Base-by-base conservation (phyloP, 2,113 vertebrate species). In the Orcinus orca region DNA sequence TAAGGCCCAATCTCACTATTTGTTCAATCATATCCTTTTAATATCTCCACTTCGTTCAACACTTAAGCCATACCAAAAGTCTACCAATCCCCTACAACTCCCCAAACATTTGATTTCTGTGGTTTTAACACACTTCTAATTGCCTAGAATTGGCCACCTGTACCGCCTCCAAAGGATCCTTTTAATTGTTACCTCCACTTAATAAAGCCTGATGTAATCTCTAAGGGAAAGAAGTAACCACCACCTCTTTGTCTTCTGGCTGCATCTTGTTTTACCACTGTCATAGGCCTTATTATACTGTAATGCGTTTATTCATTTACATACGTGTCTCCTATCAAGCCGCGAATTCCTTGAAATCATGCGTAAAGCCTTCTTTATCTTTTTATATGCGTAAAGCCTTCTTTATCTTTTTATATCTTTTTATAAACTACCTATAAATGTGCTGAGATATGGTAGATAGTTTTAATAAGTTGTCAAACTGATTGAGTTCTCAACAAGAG, bases 321-420 rank as follows among this genome's bases (percentile, higher is more conserved):
- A 87, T 74, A 33, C 3, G 12, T 89, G 12, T 92, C 41, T 93
- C 41, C 36, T 81, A 67, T 38, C 20, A 70, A 81, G 38, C 83
- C 33, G 7, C 77, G 55, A 82, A 81, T 38, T 47, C 38, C 38
- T 86, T 58, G 18, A 86, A 71, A 95, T 79, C 25, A 85, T 15
- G 44, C 53, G 70, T 84, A 79, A 91, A 89, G 58, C 1, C 41
- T 81, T 58, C 47, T 63, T 94, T 76, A 38, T 92, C 18, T 65
- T 84, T 96, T 94, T 47, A 90, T 71, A 88, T 15, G 44, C 53
- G 70, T 84, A 79, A 91, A 89, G 58, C 1, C 41, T 81, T 58
- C 47, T 63, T 94, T 76, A 38, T 92, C 18, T 65, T 84, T 96
- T 94, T 47, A 90, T 71, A 88, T n/a, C n/a, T n/a, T n/a, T n/a